Evolutionary conservation across 2,797 vertebrate species (phyloP).

Genomic region (Onychomys arenicola): DNA sequence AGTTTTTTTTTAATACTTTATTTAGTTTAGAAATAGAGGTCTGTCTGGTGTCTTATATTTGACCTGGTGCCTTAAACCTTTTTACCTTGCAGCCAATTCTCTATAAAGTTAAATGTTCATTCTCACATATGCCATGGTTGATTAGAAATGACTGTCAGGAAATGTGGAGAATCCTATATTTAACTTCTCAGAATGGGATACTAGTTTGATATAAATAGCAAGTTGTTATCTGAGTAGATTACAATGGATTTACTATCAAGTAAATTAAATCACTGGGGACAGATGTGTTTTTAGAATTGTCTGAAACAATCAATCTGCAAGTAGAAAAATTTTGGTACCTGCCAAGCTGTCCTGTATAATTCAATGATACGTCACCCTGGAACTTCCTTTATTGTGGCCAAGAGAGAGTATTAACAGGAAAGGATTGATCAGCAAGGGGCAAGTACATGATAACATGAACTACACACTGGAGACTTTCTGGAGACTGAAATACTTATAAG

Average conservation of each 20-base stretch:
- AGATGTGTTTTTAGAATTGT: conserved; percentile 78
- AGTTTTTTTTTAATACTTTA: conserved; percentile 17
- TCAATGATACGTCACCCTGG: conserved; percentile 76
- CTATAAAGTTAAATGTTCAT: conserved; percentile 77
- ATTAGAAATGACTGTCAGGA: conserved; percentile 79
- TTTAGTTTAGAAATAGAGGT: conserved; percentile 74
- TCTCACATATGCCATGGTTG: conserved; percentile 64
- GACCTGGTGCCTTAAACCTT: conserved; percentile 74
- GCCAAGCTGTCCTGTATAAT: conserved; percentile 81
- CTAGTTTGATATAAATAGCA: conserved; percentile 82
- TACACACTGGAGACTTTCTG: neutral
- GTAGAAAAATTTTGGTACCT: conserved; percentile 79
- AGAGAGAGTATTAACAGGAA: conserved; percentile 47
- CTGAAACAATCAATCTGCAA: conserved; percentile 75
- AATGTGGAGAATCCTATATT: conserved; percentile 79
- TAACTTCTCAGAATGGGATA: conserved; percentile 80
- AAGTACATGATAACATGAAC: conserved; percentile 29
- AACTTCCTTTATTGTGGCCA: conserved; percentile 57
- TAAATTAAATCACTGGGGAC: conserved; percentile 78
- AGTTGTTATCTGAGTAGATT: conserved; percentile 83
- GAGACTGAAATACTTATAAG: neutral
- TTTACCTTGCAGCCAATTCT: conserved; percentile 59
- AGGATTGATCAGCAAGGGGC: neutral
- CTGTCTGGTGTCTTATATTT: conserved; percentile 63
- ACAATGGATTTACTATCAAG: conserved; percentile 84